These are phyloP conservation scores for Sarotherodon lohbergeri DNA, from an alignment of 2,113 vertebrate genomes.

Conservation along the genomic window DNA sequence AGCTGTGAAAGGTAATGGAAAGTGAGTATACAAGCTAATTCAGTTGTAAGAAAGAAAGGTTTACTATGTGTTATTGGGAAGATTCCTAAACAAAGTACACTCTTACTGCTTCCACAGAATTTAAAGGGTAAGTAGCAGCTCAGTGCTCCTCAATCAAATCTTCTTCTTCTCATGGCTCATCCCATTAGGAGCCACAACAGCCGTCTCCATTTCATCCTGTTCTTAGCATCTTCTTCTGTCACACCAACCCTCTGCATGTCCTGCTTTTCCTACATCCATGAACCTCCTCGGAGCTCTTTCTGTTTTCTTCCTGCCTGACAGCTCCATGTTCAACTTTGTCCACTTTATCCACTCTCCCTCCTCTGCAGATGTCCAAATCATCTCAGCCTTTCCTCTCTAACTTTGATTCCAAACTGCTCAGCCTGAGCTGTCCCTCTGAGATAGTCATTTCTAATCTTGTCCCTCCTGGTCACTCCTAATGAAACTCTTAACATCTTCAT, in stretches of 20 bases:
- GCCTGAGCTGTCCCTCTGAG: neutral
- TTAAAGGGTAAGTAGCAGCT: neutral
- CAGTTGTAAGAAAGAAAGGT: neutral
- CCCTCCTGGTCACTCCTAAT: neutral
- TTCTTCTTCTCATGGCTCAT: neutral
- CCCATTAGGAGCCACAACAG: neutral
- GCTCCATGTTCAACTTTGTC: neutral
- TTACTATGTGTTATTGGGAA: neutral
- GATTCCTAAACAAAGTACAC: neutral
- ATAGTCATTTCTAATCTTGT: neutral
- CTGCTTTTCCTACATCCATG: neutral
- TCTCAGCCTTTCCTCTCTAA: neutral
- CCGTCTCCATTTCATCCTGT: neutral
- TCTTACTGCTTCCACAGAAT: neutral
- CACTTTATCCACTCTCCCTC: neutral
- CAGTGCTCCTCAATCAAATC: neutral
- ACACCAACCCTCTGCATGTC: neutral
- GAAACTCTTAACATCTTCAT: neutral
- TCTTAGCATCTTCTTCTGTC: neutral
- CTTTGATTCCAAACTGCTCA: neutral
- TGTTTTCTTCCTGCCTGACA: neutral
- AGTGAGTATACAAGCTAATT: fast-evolving
- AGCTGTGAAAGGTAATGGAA: neutral
- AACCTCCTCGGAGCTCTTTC: neutral
- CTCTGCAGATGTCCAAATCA: neutral